Percentiles rank a stretch among this genome's conserved stretches.
Conservation (phyloP, 2,113 vertebrate genomes). For the Oreochromis tanganicae region DNA sequence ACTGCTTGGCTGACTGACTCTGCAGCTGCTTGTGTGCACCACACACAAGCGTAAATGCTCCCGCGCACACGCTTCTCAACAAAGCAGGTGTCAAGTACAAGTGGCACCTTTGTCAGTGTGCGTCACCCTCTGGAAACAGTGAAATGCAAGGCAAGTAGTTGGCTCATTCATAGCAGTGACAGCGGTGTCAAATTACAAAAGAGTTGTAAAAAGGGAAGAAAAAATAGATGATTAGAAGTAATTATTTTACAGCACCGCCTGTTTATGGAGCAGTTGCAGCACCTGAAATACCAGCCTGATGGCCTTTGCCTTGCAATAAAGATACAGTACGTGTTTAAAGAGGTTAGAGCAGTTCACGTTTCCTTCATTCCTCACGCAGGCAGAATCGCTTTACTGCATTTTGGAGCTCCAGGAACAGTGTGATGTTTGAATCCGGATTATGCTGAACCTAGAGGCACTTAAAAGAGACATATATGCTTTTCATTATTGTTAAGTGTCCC, state of each 20-base stretch:
- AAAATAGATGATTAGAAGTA: neutral
- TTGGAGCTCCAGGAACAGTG: constrained; percentile 28
- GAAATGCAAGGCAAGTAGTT: neutral
- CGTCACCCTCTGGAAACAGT: neutral
- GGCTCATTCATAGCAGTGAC: neutral
- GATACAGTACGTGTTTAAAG: neutral
- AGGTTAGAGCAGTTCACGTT: neutral
- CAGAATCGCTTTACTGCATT: neutral
- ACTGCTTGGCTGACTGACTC: constrained; percentile 25
- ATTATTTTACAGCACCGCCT: constrained; percentile 17
- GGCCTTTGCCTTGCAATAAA: neutral
- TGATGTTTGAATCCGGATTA: constrained; percentile 58
- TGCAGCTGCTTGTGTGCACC: neutral
- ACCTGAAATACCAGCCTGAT: neutral
- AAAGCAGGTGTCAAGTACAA: constrained; percentile 44
- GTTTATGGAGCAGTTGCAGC: neutral
- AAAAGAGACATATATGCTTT: neutral
- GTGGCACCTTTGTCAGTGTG: constrained; percentile 17
- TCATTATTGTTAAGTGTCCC: neutral
- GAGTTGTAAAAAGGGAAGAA: neutral
- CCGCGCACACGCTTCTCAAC: neutral
- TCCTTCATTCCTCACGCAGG: neutral
- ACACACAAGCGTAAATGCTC: neutral
- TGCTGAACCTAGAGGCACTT: constrained; percentile 40
- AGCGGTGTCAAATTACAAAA: neutral